Conservation (phyloP, 1,140 invertebrate genomes). For the Heliconius eleuchia region DNA sequence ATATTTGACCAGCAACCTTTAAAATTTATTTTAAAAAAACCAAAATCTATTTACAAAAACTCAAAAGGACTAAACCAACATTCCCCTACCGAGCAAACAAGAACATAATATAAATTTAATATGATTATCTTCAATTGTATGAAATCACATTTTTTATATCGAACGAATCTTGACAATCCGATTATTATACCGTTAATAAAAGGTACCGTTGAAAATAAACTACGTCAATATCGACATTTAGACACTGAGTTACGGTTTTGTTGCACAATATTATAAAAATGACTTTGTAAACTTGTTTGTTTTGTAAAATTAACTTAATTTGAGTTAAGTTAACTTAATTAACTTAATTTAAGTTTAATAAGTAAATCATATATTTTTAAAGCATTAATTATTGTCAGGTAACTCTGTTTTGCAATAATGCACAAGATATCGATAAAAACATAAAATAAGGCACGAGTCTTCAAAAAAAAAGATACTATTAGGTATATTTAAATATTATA, state of each 20-base stretch:
- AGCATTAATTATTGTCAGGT: too few relatives aligned
- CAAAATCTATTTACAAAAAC: conserved; percentile 14
- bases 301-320: too few relatives aligned
- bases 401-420: too few relatives aligned
- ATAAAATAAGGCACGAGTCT: neutral
- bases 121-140: conserved; percentile 60
- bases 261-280: neutral
- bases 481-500: neutral
- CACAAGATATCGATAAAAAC: neutral
- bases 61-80: conserved; percentile 4
- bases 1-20: neutral
- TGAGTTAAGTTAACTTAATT: too few relatives aligned
- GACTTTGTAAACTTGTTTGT: too few relatives aligned
- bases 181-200: conserved; percentile 68
- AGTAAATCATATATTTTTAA: too few relatives aligned
- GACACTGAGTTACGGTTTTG: conserved; percentile 29
- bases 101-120: conserved; percentile 42
- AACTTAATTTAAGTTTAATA: too few relatives aligned
- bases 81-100: conserved; percentile 37
- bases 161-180: conserved; percentile 58
- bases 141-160: conserved; percentile 54
- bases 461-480: neutral
- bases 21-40: neutral
- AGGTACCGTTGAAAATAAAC: conserved; percentile 61
- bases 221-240: conserved; percentile 54